Evolutionary conservation across 2,888 invertebrate species (phyloP).

Genomic region (Diaphora mendica): DNA sequence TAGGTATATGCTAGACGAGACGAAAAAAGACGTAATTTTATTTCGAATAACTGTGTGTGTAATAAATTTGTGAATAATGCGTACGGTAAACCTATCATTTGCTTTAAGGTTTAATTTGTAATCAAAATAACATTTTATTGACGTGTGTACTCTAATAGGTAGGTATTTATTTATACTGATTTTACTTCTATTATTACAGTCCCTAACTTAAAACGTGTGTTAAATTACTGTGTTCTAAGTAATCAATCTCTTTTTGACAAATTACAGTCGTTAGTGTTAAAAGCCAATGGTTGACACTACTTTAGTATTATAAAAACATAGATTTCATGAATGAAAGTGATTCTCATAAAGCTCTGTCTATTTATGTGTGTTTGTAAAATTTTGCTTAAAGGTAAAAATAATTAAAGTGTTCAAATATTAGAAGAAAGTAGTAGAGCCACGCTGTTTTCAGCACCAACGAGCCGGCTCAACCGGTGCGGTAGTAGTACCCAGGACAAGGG

Average conservation of each 20-base stretch:
- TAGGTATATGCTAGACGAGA: too few relatives aligned
- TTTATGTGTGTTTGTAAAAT: background rate
- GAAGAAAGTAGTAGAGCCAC: too few relatives aligned
- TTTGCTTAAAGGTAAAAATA: too few relatives aligned
- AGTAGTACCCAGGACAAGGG: too few relatives aligned
- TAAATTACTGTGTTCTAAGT: background rate
- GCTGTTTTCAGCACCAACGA: too few relatives aligned
- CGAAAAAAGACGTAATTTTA: background rate
- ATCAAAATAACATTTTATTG: background rate
- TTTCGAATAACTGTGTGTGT: background rate
- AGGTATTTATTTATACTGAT: background rate
- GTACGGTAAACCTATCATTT: background rate
- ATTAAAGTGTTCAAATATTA: too few relatives aligned
- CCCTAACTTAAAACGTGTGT: background rate
- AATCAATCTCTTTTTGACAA: background rate
- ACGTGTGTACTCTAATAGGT: background rate
- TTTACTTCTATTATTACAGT: background rate
- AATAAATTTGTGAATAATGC: too few relatives aligned
- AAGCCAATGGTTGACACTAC: background rate
- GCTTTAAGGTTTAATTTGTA: background rate
- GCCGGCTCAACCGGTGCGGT: too few relatives aligned
- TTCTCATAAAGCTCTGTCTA: background rate
- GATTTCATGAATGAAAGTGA: background rate
- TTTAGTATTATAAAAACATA: background rate
- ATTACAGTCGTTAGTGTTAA: background rate